Evolutionary conservation across 2,113 vertebrate species (phyloP).

Genomic region (Delphinapterus leucas): DNA sequence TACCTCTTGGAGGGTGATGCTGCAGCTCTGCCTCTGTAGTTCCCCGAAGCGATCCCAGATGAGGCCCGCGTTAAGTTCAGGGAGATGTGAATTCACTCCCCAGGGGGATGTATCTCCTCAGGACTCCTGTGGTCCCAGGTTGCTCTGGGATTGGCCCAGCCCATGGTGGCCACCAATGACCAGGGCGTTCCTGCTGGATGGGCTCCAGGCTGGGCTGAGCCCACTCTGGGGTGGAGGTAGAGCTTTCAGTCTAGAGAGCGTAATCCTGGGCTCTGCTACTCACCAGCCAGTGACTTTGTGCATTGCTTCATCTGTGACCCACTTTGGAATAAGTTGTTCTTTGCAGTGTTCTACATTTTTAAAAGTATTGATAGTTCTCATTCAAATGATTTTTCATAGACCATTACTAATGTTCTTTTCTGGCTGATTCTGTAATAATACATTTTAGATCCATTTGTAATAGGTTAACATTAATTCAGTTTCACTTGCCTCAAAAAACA

Average conservation of each 20-base stretch:
- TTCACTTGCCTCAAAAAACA: conserved; percentile 3
- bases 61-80: not conserved
- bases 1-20: no score
- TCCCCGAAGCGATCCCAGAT: accelerated
- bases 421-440: not conserved
- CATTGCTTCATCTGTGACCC: not conserved
- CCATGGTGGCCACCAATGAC: not conserved
- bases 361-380: not conserved
- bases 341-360: not conserved
- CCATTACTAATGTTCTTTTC: not conserved
- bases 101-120: not conserved
- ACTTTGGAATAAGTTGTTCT: not conserved
- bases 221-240: not conserved
- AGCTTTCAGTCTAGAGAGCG: not conserved
- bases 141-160: not conserved
- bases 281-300: not conserved
- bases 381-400: not conserved
- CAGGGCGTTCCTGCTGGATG: no score
- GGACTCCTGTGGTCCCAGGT: not conserved
- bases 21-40: not conserved
- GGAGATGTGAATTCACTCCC: not conserved
- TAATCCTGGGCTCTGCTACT: not conserved
- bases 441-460: not conserved
- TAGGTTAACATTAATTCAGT: not conserved
- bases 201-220: not conserved